Evolutionary conservation across 92 coral and sea anemone genomes (phyloP).

Genomic region (Montipora capitata): DNA sequence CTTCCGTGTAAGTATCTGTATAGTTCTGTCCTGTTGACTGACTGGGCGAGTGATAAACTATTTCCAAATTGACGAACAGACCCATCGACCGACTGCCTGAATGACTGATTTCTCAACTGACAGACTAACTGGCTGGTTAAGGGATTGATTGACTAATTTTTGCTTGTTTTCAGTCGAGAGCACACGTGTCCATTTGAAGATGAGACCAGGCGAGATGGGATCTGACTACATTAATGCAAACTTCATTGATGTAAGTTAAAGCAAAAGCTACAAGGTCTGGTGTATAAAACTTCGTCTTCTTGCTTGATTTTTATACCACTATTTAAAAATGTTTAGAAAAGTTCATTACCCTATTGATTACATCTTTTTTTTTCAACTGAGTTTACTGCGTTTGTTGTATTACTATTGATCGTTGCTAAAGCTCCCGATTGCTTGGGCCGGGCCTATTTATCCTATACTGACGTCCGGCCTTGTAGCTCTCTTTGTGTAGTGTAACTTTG

Average conservation of each 20-base stretch:
- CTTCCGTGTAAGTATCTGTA: slow-evolving; percentile 87
- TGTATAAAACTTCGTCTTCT: too few species aligned
- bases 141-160: not conserved
- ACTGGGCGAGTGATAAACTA: too few species aligned
- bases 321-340: too few species aligned
- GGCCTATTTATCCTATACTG: too few species aligned
- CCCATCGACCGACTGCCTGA: not conserved
- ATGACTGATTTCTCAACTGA: not conserved
- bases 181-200: slow-evolving; percentile 90
- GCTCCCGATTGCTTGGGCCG: too few species aligned
- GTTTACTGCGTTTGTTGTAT: too few species aligned
- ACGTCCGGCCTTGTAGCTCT: too few species aligned
- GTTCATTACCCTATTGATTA: not conserved
- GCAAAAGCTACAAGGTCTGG: not conserved
- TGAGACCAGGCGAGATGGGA: slow-evolving; percentile 94
- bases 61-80: too few species aligned
- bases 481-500: too few species aligned
- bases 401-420: too few species aligned
- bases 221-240: slow-evolving; percentile 98
- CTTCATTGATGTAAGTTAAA: slow-evolving; percentile 89
- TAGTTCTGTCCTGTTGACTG: not conserved
- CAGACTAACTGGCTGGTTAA: not conserved
- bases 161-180: slow-evolving; percentile 76
- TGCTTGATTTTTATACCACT: too few species aligned
- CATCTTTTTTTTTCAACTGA: not conserved